Conservation (phyloP, 2,888 invertebrate genomes). For the Limnephilus lunatus region DNA sequence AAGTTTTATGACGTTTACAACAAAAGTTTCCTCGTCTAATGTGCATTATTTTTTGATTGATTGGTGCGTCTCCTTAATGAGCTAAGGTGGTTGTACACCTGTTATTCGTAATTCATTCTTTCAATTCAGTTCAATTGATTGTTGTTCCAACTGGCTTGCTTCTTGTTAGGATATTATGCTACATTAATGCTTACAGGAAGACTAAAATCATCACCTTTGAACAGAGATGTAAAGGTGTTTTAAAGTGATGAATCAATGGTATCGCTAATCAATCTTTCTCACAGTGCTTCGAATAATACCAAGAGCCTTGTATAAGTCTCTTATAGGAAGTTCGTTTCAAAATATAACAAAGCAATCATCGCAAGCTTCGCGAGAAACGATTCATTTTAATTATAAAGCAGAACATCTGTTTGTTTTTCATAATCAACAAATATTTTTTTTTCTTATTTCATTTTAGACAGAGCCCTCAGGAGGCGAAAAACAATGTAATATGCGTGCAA, state of each 20-base stretch:
- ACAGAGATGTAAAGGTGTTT: background rate
- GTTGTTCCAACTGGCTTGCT: background rate
- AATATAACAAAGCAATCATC: background rate
- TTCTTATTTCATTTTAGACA: background rate
- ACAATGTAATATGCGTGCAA: background rate
- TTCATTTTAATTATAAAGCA: background rate
- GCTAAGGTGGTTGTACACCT: background rate
- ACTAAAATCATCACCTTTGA: background rate
- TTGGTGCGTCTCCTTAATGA: background rate
- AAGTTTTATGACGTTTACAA: background rate
- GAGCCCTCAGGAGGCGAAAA: no score
- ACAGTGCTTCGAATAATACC: background rate
- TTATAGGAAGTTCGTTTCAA: background rate
- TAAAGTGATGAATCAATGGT: background rate
- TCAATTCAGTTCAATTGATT: background rate
- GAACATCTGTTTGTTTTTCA: background rate
- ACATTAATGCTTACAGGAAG: background rate
- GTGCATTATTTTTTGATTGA: background rate
- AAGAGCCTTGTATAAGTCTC: background rate
- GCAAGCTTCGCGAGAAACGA: background rate
- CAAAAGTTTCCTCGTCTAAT: background rate
- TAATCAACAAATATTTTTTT: background rate
- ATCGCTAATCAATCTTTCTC: background rate
- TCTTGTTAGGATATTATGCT: background rate
- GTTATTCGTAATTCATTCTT: background rate